Evolutionary conservation across 2,797 vertebrate genomes (phyloP).

Genomic region (Phoebastria nigripes): DNA sequence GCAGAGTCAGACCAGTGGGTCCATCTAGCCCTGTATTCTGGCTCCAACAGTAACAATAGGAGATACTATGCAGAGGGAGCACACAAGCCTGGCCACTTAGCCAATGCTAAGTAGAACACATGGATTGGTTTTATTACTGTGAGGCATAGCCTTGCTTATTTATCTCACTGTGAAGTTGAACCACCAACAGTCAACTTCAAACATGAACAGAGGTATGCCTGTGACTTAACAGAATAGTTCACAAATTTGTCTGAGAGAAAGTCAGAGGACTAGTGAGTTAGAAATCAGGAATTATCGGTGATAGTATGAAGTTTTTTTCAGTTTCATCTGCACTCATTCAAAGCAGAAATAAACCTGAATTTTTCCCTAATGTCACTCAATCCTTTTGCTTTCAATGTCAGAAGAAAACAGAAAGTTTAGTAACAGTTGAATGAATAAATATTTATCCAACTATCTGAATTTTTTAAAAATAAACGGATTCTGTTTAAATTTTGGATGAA

Average conservation of each 20-base stretch:
- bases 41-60: not conserved
- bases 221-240: not conserved
- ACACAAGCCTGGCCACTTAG: not conserved
- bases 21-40: not conserved
- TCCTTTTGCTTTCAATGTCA: not conserved
- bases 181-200: not conserved
- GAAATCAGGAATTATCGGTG: not conserved
- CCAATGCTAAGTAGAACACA: not conserved
- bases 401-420: not conserved
- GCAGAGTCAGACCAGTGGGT: not conserved
- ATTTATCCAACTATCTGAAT: not conserved
- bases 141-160: not conserved
- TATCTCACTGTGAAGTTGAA: not conserved
- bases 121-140: not conserved
- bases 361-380: not conserved
- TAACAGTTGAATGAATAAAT: not conserved
- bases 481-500: not conserved
- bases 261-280: not conserved
- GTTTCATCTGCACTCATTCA: not conserved
- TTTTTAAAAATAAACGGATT: not conserved
- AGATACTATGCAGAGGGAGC: not conserved
- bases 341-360: not conserved
- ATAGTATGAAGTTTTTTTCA: not conserved
- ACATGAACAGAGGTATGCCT: fast-evolving
- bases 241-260: not conserved